These are phyloP conservation scores for Lasius platythorax DNA, from an alignment of 2,888 invertebrate genomes.

Conservation along the genomic window DNA sequence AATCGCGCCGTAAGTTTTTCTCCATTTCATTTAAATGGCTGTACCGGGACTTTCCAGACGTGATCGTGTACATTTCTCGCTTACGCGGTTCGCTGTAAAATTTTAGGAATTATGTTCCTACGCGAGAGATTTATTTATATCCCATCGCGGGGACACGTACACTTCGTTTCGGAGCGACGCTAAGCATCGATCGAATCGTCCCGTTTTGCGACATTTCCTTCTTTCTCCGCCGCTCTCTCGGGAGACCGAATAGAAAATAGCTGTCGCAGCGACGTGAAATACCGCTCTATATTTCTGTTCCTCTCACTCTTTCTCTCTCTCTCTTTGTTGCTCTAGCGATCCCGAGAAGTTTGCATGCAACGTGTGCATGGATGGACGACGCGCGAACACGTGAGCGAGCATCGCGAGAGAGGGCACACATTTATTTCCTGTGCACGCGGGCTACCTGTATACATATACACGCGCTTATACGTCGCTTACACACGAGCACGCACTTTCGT, in stretches of 20 bases:
- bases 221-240: slow-evolving; percentile 2
- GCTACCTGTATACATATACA: slow-evolving; percentile 18
- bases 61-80: background rate
- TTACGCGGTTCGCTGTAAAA: background rate
- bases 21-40: background rate
- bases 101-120: background rate
- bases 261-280: slow-evolving; percentile 16
- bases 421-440: slow-evolving; percentile 9
- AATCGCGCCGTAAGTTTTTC: background rate
- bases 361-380: background rate
- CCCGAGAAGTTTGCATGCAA: slow-evolving; percentile 9
- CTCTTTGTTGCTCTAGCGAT: background rate
- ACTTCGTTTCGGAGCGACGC: background rate
- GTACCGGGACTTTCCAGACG: background rate
- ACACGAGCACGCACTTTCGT: slow-evolving; percentile 41
- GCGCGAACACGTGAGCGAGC: slow-evolving; percentile 26
- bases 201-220: slow-evolving; percentile 24
- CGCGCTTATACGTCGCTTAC: slow-evolving; percentile 16
- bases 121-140: background rate
- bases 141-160: too few relatives aligned
- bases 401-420: slow-evolving; percentile 17
- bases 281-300: background rate
- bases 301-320: background rate
- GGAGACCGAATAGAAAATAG: slow-evolving; percentile 19
- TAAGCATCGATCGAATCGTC: slow-evolving; percentile 24